Percentiles rank a stretch among this genome's conserved stretches.
Conservation (phyloP, 2,113 vertebrate species). For the Tricholaema leucomelas region DNA sequence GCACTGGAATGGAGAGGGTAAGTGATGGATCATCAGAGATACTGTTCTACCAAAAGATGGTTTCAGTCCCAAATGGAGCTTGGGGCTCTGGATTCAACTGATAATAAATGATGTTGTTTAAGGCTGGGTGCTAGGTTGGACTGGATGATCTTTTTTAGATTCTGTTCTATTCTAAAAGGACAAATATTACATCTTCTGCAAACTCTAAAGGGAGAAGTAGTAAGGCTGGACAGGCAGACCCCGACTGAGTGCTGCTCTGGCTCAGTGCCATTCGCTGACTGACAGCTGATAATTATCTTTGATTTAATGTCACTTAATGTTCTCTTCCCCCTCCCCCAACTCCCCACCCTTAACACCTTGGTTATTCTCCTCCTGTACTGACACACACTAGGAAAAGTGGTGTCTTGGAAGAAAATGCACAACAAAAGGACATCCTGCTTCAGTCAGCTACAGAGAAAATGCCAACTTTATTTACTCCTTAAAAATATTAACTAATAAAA, state of each 20-base stretch:
- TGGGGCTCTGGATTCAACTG: background rate
- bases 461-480: background rate
- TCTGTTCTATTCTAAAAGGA: too few relatives aligned
- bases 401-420: background rate
- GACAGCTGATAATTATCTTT: slow-evolving; percentile 45
- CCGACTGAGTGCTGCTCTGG: slow-evolving; percentile 16
- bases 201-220: background rate
- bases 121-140: too few relatives aligned
- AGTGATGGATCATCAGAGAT: background rate
- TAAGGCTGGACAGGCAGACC: background rate
- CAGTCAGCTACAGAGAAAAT: background rate
- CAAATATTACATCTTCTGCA: background rate
- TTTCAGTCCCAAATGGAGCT: too few relatives aligned
- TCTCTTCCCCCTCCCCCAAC: background rate
- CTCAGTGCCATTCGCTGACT: slow-evolving; percentile 2
- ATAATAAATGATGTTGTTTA: background rate
- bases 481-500: background rate
- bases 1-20: background rate
- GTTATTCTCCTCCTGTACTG: background rate
- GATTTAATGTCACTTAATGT: slow-evolving; percentile 30
- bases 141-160: too few relatives aligned
- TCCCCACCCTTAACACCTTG: background rate
- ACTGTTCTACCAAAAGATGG: background rate
- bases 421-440: background rate
- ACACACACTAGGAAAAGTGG: background rate